Evolutionary conservation across 2,797 vertebrate species (phyloP), one percentile per base, ranked within the genome.

Genomic region (Falco cherrug): DNA sequence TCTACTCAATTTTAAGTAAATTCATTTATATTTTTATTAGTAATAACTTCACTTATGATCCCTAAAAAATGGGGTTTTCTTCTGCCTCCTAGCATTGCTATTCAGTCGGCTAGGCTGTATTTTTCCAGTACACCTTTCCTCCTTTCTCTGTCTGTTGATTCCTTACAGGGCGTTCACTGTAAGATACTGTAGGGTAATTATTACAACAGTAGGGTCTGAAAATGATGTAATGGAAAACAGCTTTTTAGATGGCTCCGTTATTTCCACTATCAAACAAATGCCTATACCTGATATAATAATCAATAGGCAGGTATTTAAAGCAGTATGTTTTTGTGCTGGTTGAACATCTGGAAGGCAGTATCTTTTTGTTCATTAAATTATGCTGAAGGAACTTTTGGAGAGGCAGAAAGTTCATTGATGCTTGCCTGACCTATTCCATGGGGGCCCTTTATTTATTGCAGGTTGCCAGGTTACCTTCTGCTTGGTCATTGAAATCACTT

Each of bases 401-500:
- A 26, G 91, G 48, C 19, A 73, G 53, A 80, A 91, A 90, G 73
- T 87, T 74, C 85, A 29, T 6, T 60, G 68, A 69, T 90, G n/a
- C 25, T 83, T 69, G 29, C 63, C 73, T 84, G 93, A 83, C 84
- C 71, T 64, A 15, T 80, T 92, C 75, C 28, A 7, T 4, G 16
- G 64, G 35, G 60, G 5, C 29, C n/a, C 10, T 91, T 83, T 77
- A 74, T 90, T 89, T 95, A 77, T 83, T 75, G 60, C 26, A 68
- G 28, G 68, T 83, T 93, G 76, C 73, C 71, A 63, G 26, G 56
- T 88, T 95, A 76, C 87, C 71, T 94, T 63, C 84, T 91, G 76
- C 76, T 59, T 73, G 70, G 80, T 47, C 85, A 78, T 4, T 61
- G 90, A 83, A 91, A 78, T 91, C 73, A 54, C 83, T 88, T 80